Base-by-base conservation (phyloP, 2,888 invertebrate genomes). In the Hyposoter didymator region DNA sequence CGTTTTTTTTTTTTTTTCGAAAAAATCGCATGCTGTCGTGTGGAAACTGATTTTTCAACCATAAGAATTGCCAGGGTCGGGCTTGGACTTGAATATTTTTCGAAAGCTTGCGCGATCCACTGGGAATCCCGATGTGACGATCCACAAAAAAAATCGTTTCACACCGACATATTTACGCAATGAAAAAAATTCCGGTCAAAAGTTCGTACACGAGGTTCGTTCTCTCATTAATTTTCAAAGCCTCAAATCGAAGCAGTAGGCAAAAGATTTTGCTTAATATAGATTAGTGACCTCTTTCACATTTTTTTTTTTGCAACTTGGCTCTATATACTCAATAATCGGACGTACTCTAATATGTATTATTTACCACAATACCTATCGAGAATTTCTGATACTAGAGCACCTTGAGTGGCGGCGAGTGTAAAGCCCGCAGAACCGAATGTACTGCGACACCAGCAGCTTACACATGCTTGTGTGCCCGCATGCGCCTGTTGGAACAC, bases 401-500 rank as follows among this genome's bases (percentile, higher is more conserved):
- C 79, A 83, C 85, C 80, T 85, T 85, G 82, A 85, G 69, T 83
- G 32, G 83, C 67, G 82, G 85, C 72, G 82, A 83, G 75, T 83
- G 85, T 78, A 79, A 66, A 85, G 80, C 79, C 72, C 47, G 39
- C 39, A 64, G 45, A 75, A 69, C 55, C 49, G 66, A 78, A 55
- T 64, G 49, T 75, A 75, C 64, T 49, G 69, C 64, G 43, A 43
- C 81, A 75, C 62, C 70, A 59, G 49, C 72, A 75, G 80, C 55
- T 59, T 64, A 62, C 70, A 62, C 32, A 19, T 35, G 8, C 32
- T 32, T 35, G 17, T 49, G 17, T 35, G 10, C 7, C 12, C 35
- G 6, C 5, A 39, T 39, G 39, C 5, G 39, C 10, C 39, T 39
- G 39, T 39, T 39, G 7, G 10, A 39, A 39, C 39, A 39, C 8